Conservation (phyloP, 2,113 vertebrate genomes). For the Polyodon spathula region DNA sequence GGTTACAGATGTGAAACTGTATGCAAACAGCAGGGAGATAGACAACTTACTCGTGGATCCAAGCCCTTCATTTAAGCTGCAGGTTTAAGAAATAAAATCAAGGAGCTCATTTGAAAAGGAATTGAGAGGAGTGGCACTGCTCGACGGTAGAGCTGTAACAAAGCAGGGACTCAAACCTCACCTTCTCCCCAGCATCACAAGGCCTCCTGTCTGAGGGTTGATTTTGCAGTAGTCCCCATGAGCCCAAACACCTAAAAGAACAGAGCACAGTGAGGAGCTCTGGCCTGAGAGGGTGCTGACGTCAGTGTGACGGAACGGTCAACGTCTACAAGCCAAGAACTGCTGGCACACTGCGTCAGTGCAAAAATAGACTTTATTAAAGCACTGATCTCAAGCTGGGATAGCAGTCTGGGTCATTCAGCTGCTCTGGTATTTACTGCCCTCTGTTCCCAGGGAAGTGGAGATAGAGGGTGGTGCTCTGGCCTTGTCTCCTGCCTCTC, state of each 20-base stretch:
- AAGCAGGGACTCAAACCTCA: slow-evolving; percentile 27
- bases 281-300: neutral
- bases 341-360: no score
- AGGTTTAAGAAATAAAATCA: no score
- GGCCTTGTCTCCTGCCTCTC: neutral
- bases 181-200: slow-evolving; percentile 93
- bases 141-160: neutral
- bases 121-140: neutral
- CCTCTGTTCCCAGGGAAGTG: neutral
- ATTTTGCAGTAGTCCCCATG: slow-evolving; percentile 95
- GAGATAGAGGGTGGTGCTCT: neutral
- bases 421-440: neutral
- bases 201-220: slow-evolving; percentile 83
- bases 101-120: no score
- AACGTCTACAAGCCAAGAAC: neutral
- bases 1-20: no score
- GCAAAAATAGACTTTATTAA: neutral
- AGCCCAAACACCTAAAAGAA: slow-evolving; percentile 73
- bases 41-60: no score
- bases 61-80: no score
- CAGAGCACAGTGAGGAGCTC: neutral
- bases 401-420: neutral
- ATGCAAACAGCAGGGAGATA: no score
- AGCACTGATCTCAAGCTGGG: no score
- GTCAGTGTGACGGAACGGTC: neutral